phyloP scores from a whole-genome alignment of 2,888 invertebrate species.

The Heteropelma amictum region DNA sequence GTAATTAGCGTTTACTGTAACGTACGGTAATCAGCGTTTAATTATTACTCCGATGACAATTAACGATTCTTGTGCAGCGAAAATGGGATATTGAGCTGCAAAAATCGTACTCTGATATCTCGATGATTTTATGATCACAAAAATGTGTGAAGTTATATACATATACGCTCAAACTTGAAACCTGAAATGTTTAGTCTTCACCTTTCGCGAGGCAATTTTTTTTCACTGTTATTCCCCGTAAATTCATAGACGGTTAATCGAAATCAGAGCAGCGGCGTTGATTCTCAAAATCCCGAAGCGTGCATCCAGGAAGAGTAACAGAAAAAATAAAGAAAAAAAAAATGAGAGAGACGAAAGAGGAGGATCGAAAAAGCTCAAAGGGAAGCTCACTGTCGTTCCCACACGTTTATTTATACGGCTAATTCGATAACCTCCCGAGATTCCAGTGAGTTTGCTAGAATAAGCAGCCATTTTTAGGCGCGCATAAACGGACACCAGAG shows the following conservation, averaged over 20 bases:
- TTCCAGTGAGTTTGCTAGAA: constrained; percentile 22
- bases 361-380: constrained; percentile 40
- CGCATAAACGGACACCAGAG: constrained; percentile 5
- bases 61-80: too few species aligned
- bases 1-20: too few species aligned
- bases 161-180: too few species aligned
- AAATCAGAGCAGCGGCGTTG: not conserved
- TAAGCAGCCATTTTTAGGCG: not conserved
- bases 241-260: too few species aligned
- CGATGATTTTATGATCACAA: too few species aligned
- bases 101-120: too few species aligned
- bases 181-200: too few species aligned
- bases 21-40: too few species aligned
- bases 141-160: too few species aligned
- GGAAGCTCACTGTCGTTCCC: constrained; percentile 13
- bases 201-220: not conserved
- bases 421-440: constrained; percentile 44
- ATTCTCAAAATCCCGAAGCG: constrained; percentile 22
- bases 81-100: too few species aligned
- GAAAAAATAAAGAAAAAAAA: not conserved
- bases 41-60: too few species aligned
- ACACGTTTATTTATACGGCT: constrained; percentile 46
- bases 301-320: not conserved
- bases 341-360: not conserved
- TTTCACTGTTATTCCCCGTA: too few species aligned